Evolutionary conservation across 1,140 invertebrate species (phyloP), one percentile per base, ranked within the genome.

Genomic region (Piezodorus guildinii): DNA sequence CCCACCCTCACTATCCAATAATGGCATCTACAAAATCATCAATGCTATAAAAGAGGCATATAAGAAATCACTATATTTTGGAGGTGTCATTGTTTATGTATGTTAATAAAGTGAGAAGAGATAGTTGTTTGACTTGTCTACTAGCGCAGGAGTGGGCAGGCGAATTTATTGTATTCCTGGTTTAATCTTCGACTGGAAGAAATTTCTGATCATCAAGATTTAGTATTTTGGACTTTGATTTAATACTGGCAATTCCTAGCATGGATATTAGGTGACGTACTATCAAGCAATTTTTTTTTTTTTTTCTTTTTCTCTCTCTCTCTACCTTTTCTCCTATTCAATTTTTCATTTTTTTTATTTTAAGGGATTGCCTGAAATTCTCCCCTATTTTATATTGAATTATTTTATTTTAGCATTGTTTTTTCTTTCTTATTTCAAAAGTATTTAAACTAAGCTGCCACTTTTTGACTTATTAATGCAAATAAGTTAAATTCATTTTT

Each of bases 181-280:
- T 23, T 9, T 19, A 9, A 25, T 56, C 52, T 23, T 39, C 34
- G 12, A 39, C 3, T 23, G 15, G 52, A 60, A 39, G 16, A 39
- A 17, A 19, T 39, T 60, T 60, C 30, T 16, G 16, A 39, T 10
- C n/a, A 60, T 44, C 3, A 60, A 39, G 58, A 39, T 34, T 30
- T 39, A 39, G 16, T 60, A 39, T 62, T 46, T 62, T 16, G 23
- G 23, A 62, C n/a, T 17, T 62, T 21, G 21, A 46, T 62, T 17
- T 39, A 16, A 17, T 46, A 27, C 16, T 62, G 43, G 60, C 60
- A 45, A 30, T 62, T 62, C 34, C 39, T 60, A 66, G 65, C 65
- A 66, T 66, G 65, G 61, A 63, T 15, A 45, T 62, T 66, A 46
- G 65, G 65, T 66, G 65, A 66, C 62, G 65, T 66, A 66, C 65